Percentiles rank a stretch among this genome's conserved stretches.
These are phyloP conservation scores for Xenops minutus DNA, from an alignment of 2,797 vertebrate genomes.

Conservation along the genomic window DNA sequence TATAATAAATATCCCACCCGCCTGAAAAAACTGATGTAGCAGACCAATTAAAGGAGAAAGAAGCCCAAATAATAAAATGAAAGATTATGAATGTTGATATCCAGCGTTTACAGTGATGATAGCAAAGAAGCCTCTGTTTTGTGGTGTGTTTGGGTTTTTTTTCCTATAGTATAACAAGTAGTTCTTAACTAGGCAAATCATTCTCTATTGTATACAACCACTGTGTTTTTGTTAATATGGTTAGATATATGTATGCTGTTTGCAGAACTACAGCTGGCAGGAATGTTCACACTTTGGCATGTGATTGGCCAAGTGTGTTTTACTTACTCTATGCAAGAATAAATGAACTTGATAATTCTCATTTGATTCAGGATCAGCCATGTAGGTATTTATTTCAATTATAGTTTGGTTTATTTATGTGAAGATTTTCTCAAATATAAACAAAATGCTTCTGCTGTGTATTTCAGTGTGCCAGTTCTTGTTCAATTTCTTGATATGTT, in stretches of 20 bases:
- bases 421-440: not conserved
- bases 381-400: not conserved
- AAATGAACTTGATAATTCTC: not conserved
- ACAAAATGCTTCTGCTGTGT: not conserved
- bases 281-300: not conserved
- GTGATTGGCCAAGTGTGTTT: not conserved
- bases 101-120: rapidly evolving
- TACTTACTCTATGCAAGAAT: not conserved
- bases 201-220: not conserved
- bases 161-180: not conserved
- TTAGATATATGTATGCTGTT: not conserved
- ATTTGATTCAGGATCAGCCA: not conserved
- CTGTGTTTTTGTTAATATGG: not conserved
- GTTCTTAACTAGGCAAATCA: not conserved
- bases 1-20: rapidly evolving
- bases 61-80: not conserved
- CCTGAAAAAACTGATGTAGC: not conserved
- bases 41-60: not conserved
- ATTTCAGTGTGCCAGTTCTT: not conserved
- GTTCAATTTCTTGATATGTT: not conserved
- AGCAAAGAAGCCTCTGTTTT: not conserved
- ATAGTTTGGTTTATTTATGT: not conserved
- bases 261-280: not conserved
- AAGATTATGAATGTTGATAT: not conserved
- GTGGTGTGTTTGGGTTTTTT: not conserved